A percentile compares a stretch with the other conserved stretches of the same genome.
phyloP scores from a whole-genome alignment of 2,113 vertebrate species.

The Microtus montanus region DNA sequence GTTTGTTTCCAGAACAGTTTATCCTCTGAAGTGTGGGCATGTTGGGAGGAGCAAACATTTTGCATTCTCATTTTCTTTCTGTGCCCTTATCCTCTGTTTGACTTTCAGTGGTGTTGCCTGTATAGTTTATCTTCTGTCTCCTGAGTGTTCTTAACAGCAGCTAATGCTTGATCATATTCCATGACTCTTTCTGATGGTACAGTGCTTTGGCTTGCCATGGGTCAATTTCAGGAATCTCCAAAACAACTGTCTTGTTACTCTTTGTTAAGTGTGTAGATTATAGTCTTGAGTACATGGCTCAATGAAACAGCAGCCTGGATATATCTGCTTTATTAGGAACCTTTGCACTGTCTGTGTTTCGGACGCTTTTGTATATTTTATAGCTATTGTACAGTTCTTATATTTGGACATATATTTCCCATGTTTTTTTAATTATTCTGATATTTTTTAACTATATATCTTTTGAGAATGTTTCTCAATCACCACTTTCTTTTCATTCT shows the following conservation, averaged over 20 bases:
- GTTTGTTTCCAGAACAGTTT: background rate
- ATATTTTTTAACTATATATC: background rate
- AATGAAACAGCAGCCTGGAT: background rate
- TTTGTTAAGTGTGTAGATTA: background rate
- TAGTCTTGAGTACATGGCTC: background rate
- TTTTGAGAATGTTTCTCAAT: background rate
- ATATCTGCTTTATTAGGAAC: background rate
- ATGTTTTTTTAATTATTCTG: background rate
- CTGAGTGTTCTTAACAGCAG: constrained; percentile 95
- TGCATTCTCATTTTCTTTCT: constrained; percentile 95
- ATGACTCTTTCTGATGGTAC: constrained; percentile 94
- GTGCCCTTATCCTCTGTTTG: constrained; percentile 94
- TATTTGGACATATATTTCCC: background rate
- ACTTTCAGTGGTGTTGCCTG: constrained; percentile 92
- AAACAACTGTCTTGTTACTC: constrained; percentile 38
- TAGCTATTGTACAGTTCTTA: background rate
- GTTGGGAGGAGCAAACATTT: constrained; percentile 90
- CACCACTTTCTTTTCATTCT: background rate
- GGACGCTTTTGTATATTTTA: background rate
- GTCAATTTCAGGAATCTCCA: constrained; percentile 92
- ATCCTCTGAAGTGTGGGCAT: background rate
- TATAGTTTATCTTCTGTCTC: constrained; percentile 94
- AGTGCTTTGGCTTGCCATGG: constrained; percentile 93
- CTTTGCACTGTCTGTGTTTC: background rate
- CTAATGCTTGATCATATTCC: constrained; percentile 92